Conservation (phyloP, 2,113 vertebrate species). For the Daboia siamensis region DNA sequence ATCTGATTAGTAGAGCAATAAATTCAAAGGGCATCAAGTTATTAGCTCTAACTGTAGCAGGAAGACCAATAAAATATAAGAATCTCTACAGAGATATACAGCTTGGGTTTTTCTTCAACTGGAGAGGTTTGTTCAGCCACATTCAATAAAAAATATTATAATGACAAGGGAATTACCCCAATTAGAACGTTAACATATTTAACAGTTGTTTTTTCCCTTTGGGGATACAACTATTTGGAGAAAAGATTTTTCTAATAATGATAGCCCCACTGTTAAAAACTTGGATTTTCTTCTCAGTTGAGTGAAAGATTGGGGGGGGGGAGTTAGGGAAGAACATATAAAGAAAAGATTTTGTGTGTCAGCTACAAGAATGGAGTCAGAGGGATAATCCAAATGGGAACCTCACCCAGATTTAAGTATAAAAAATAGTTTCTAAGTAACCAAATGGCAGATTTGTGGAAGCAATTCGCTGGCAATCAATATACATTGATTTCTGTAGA, state of each 20-base stretch:
- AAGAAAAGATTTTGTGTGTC: background rate
- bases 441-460: constrained; percentile 33
- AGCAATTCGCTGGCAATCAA: constrained; percentile 48
- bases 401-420: constrained; percentile 15
- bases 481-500: constrained; percentile 15
- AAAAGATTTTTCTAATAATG: background rate
- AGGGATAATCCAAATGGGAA: background rate
- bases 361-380: background rate
- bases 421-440: constrained; percentile 23
- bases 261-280: background rate
- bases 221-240: background rate
- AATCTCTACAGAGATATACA: constrained; percentile 22
- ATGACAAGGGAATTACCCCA: background rate
- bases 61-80: constrained; percentile 29
- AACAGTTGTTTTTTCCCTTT: background rate
- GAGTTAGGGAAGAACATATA: background rate
- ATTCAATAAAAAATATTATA: background rate
- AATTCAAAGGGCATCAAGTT: constrained; percentile 20
- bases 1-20: background rate
- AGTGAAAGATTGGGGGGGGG: background rate
- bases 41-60: constrained; percentile 29
- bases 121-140: constrained; percentile 7
- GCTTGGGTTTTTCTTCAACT: background rate
- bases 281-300: background rate
- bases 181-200: background rate